These are phyloP conservation scores for Erythrocercus mccallii DNA, from an alignment of 2,113 vertebrate genomes.

Conservation along the genomic window DNA sequence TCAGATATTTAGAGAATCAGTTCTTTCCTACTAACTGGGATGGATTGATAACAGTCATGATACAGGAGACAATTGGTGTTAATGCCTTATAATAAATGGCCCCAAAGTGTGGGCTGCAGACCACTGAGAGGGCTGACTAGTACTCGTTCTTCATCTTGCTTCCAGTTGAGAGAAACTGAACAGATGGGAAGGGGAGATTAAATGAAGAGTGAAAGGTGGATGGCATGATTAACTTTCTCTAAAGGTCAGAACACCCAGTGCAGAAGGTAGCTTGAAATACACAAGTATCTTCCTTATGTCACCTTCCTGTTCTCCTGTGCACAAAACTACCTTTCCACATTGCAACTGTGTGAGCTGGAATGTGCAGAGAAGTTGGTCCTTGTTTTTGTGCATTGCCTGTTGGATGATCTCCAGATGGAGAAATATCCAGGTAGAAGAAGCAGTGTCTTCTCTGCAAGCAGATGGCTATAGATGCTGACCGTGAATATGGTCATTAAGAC, in stretches of 20 bases:
- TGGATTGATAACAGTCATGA: neutral
- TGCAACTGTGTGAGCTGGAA: neutral
- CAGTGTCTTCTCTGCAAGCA: neutral
- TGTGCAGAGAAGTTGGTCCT: neutral
- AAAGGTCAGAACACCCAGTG: constrained; percentile 56
- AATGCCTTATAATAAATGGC: constrained; percentile 41
- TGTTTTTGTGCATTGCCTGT: neutral
- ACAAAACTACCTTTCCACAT: neutral
- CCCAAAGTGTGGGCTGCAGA: constrained; percentile 23
- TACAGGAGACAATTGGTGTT: constrained; percentile 20
- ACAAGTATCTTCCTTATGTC: neutral
- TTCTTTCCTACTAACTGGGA: neutral
- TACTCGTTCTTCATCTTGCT: constrained; percentile 54
- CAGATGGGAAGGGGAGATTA: constrained; percentile 60
- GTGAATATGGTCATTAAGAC: neutral
- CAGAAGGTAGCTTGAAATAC: constrained; percentile 41
- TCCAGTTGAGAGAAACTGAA: constrained; percentile 58
- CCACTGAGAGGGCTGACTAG: constrained; percentile 51
- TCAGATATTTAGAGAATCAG: neutral
- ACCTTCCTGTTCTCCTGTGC: neutral
- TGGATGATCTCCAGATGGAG: neutral
- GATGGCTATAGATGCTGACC: neutral
- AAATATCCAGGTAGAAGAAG: neutral
- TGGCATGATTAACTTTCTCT: constrained; percentile 59
- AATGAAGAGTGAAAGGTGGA: constrained; percentile 63